Conservation (phyloP, 2,888 invertebrate species). For the Tromatobia lineatoria region DNA sequence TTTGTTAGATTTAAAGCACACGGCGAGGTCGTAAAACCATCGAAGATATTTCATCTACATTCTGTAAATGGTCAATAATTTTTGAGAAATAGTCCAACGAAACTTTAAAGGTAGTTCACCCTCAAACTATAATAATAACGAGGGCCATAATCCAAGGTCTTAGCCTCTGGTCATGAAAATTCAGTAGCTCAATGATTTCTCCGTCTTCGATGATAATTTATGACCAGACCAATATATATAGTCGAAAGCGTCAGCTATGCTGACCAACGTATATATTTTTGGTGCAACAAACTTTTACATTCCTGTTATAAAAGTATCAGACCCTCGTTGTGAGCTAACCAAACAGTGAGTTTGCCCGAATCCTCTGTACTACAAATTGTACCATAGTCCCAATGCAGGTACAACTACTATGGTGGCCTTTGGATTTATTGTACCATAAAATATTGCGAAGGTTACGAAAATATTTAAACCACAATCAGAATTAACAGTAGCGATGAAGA, state of each 20-base stretch:
- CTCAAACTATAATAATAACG: neutral
- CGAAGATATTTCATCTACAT: neutral
- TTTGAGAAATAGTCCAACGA: neutral
- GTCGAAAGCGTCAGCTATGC: neutral
- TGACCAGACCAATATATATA: neutral
- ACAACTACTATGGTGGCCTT: neutral
- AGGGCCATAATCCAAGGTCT: neutral
- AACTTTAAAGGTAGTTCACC: neutral
- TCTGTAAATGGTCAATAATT: neutral
- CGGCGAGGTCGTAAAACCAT: neutral
- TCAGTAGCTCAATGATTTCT: slow-evolving; percentile 3
- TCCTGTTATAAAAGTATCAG: slow-evolving; percentile 10
- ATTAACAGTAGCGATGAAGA: neutral
- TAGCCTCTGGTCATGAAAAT: neutral
- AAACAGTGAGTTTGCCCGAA: neutral
- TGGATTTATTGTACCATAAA: slow-evolving; percentile 28
- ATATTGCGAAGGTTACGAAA: slow-evolving; percentile 36
- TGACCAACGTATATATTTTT: slow-evolving; percentile 2
- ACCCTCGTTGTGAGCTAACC: neutral
- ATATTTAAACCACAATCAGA: slow-evolving; percentile 34
- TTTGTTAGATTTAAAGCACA: neutral
- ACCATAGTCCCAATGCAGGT: neutral
- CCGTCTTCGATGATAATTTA: slow-evolving; percentile 14
- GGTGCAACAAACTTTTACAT: neutral
- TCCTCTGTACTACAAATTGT: neutral